Evolutionary conservation across 2,888 invertebrate species (phyloP).

Genomic region (Luperina testacea): DNA sequence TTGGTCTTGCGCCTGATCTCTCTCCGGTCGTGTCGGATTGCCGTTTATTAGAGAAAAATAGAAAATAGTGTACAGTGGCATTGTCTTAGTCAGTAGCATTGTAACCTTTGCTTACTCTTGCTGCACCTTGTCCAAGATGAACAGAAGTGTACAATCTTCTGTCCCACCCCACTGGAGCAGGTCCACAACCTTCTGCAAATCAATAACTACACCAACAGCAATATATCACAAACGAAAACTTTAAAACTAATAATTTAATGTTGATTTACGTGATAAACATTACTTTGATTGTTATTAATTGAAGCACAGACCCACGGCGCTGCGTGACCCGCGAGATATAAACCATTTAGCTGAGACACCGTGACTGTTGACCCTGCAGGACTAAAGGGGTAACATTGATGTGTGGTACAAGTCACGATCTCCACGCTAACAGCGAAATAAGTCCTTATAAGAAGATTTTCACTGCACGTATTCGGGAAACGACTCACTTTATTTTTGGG

Average conservation of each 20-base stretch:
- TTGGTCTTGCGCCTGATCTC: not conserved
- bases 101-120: not conserved
- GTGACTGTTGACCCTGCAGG: slow-evolving; percentile 69
- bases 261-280: slow-evolving; percentile 81
- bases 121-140: not conserved
- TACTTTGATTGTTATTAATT: slow-evolving; percentile 87
- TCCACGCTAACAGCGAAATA: not conserved
- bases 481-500: not conserved
- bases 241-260: slow-evolving; percentile 69
- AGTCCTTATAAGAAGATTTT: not conserved
- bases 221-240: slow-evolving; percentile 51
- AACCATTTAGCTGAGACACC: slow-evolving; percentile 69
- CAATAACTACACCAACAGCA: slow-evolving; percentile 5
- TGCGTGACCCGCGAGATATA: slow-evolving; percentile 60
- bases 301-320: slow-evolving; percentile 52
- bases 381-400: slow-evolving; percentile 69
- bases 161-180: not conserved
- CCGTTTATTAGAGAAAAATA: not conserved
- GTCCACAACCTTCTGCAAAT: not conserved
- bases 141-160: not conserved
- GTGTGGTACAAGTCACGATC: slow-evolving; percentile 60
- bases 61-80: too few species aligned
- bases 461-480: not conserved
- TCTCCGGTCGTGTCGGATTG: not conserved
- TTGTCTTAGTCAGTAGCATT: not conserved